Percentiles rank a stretch among this genome's conserved stretches.
Evolutionary conservation across 2,888 invertebrate genomes (phyloP).

Genomic region (Tanypteryx hageni): DNA sequence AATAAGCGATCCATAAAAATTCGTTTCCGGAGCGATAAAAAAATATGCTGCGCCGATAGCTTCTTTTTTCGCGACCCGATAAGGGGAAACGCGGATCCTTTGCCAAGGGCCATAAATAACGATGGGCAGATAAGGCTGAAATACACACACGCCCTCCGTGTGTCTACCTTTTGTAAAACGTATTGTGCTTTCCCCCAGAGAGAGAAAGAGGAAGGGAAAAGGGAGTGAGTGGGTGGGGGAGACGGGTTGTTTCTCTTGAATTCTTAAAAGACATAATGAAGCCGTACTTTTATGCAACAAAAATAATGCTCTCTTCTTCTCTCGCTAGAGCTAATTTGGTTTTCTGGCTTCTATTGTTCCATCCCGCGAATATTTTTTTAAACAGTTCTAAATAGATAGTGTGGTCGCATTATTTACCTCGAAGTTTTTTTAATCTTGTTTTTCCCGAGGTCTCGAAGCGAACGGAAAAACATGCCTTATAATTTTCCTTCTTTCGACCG

Average conservation of each 20-base stretch:
- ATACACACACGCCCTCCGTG: background rate
- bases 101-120: constrained; percentile 29
- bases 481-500: too few species aligned
- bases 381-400: constrained; percentile 22
- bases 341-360: constrained; percentile 53
- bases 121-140: background rate
- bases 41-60: background rate
- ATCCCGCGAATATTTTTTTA: background rate
- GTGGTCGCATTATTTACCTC: background rate
- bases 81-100: background rate
- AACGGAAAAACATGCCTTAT: too few species aligned
- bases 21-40: constrained; percentile 10
- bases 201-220: too few species aligned
- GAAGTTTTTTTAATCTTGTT: background rate
- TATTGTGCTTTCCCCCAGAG: background rate
- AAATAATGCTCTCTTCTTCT: constrained; percentile 4
- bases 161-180: constrained; percentile 9
- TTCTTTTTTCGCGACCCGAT: constrained; percentile 16
- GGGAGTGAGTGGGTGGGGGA: background rate
- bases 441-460: background rate
- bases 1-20: background rate
- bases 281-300: constrained; percentile 55
- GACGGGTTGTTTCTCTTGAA: constrained; percentile 8
- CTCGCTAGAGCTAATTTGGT: constrained; percentile 49
- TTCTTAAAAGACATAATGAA: constrained; percentile 58